Percentiles rank a stretch among this genome's conserved stretches.
Conservation (phyloP, 2,113 vertebrate species). For the Solea senegalensis region DNA sequence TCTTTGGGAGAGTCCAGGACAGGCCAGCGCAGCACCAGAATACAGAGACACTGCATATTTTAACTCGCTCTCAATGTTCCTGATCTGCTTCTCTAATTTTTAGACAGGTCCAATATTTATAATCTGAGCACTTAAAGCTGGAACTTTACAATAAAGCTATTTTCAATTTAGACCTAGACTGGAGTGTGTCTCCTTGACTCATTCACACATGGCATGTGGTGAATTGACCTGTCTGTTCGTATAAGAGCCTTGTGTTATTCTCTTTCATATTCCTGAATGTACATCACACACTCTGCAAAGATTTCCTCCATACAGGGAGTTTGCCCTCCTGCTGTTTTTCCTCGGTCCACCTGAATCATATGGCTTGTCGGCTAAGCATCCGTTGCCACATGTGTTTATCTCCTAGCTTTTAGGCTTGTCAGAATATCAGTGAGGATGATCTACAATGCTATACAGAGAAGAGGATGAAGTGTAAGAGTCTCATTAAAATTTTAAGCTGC, state of each 20-base stretch:
- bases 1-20: slow-evolving; percentile 54
- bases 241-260: slow-evolving; percentile 29
- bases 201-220: slow-evolving; percentile 46
- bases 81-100: slow-evolving; percentile 39
- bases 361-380: slow-evolving; percentile 57
- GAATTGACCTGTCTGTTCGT: slow-evolving; percentile 47
- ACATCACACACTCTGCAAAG: slow-evolving; percentile 21
- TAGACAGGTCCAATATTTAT: slow-evolving; percentile 43
- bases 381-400: slow-evolving; percentile 65
- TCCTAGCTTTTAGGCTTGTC: slow-evolving; percentile 57
- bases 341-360: slow-evolving; percentile 40
- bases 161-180: slow-evolving; percentile 21
- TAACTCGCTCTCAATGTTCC: slow-evolving; percentile 38
- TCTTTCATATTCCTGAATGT: slow-evolving; percentile 22
- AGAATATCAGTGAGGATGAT: slow-evolving; percentile 66
- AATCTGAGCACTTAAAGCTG: slow-evolving; percentile 55
- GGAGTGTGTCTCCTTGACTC: slow-evolving; percentile 38
- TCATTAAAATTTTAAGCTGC: slow-evolving; percentile 83
- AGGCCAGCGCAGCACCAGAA: slow-evolving; percentile 45
- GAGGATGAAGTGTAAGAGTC: slow-evolving; percentile 79
- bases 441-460: slow-evolving; percentile 62
- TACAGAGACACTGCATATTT: slow-evolving; percentile 62
- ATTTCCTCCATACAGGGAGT: slow-evolving; percentile 39
- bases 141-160: slow-evolving; percentile 35
- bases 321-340: slow-evolving; percentile 49